Percentiles rank a stretch among this genome's conserved stretches.
These are phyloP conservation scores for Carposina sasakii DNA, from an alignment of 1,140 invertebrate genomes.

Conservation along the genomic window DNA sequence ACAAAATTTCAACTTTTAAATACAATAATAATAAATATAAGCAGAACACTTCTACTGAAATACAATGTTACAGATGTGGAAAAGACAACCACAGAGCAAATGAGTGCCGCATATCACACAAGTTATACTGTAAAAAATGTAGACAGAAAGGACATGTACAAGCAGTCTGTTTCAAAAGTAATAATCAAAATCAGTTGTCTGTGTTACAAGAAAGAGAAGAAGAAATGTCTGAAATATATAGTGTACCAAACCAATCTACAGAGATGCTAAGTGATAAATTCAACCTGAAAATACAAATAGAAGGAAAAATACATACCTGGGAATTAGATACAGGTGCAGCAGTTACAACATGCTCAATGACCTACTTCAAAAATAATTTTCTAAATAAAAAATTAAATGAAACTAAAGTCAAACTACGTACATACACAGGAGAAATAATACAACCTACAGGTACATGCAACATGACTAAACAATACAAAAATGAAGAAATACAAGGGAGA, in stretches of 20 bases:
- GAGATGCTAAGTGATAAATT: not conserved
- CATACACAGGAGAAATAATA: constrained; percentile 9
- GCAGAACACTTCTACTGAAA: not conserved
- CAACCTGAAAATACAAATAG: not conserved
- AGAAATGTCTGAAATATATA: not conserved
- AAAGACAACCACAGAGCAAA: not conserved
- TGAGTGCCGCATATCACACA: not conserved
- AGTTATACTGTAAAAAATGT: not conserved
- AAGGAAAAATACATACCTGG: constrained; percentile 8
- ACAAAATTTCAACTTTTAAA: not conserved
- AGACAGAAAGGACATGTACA: not conserved
- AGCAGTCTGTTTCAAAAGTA: not conserved
- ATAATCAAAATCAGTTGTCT: not conserved
- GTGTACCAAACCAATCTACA: not conserved
- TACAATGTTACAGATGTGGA: constrained; percentile 5
- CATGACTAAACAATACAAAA: constrained; percentile 5
- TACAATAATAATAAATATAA: not conserved
- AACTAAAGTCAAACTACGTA: constrained; percentile 10
- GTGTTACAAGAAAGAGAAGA: not conserved
- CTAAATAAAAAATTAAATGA: constrained; percentile 4
- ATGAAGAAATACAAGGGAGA: constrained; percentile 5
- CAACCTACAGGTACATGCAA: constrained; percentile 3
- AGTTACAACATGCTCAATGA: constrained; percentile 6
- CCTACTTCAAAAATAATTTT: constrained; percentile 1
- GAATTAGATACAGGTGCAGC: constrained; percentile 17